Evolutionary conservation across 2,888 invertebrate species (phyloP).

Genomic region (Meliscaeva auricollis): DNA sequence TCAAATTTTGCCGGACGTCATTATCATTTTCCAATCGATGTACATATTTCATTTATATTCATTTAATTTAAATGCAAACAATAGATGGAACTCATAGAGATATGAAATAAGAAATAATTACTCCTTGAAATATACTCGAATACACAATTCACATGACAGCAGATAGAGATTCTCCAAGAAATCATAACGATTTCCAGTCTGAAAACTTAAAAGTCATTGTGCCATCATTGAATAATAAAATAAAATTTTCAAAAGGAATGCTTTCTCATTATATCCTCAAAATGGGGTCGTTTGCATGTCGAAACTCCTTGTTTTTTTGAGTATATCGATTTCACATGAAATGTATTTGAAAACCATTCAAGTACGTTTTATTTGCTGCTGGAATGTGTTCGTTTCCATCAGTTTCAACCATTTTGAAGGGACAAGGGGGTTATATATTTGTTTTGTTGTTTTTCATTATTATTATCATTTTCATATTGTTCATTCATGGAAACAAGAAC

Average conservation of each 20-base stretch:
- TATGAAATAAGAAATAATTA: background rate
- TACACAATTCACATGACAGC: conserved; percentile 23
- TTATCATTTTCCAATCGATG: conserved; percentile 9
- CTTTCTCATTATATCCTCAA: conserved; percentile 19
- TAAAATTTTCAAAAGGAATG: conserved; percentile 31
- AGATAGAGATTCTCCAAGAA: conserved; percentile 14
- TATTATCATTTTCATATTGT: background rate
- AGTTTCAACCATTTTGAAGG: too few relatives aligned
- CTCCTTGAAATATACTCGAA: background rate
- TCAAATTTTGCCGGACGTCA: conserved; percentile 8
- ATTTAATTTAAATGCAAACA: background rate
- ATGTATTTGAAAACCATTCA: conserved; percentile 31
- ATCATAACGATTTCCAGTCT: background rate
- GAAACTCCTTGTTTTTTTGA: conserved; percentile 10
- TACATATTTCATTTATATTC: background rate
- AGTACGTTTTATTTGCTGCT: conserved; percentile 17
- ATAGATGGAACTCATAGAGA: background rate
- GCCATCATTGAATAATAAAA: conserved; percentile 24
- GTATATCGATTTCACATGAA: conserved; percentile 44
- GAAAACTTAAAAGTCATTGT: conserved; percentile 20
- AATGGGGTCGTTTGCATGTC: background rate
- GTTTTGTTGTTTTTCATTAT: conserved; percentile 15
- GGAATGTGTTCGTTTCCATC: background rate
- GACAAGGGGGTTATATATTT: background rate
- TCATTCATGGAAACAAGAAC: background rate